A percentile compares a stretch with the other conserved stretches of the same genome.
Conservation (phyloP, 2,888 invertebrate species). For the Heliconius cydno region DNA sequence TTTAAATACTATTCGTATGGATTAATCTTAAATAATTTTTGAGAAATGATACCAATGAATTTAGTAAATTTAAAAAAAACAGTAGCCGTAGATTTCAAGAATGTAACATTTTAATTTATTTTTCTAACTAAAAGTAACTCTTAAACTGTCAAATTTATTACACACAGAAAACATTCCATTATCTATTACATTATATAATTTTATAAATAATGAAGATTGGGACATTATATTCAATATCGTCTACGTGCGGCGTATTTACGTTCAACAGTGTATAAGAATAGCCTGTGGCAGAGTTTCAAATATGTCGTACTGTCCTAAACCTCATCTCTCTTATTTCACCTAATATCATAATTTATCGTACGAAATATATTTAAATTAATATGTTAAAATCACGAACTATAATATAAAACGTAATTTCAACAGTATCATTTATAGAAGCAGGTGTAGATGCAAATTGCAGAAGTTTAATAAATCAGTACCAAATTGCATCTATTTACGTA, state of each 20-base stretch:
- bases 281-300: conserved; percentile 81
- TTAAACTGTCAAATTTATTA: neutral
- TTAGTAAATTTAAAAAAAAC: no score
- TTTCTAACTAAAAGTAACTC: neutral
- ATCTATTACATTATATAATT: neutral
- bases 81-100: no score
- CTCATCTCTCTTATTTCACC: conserved; percentile 64
- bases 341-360: conserved; percentile 54
- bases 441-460: no score
- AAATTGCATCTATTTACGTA: neutral
- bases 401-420: no score
- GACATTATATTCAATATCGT: conserved; percentile 41
- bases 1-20: no score
- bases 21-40: no score
- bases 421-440: no score
- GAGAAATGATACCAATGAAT: no score
- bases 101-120: neutral
- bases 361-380: neutral
- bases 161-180: neutral
- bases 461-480: neutral
- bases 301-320: conserved; percentile 78
- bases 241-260: conserved; percentile 70
- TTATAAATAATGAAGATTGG: conserved; percentile 40
- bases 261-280: conserved; percentile 70
- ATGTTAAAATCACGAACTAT: neutral